Conservation (phyloP, 2,113 vertebrate species). For the Pseudolaguvia tuberculata region DNA sequence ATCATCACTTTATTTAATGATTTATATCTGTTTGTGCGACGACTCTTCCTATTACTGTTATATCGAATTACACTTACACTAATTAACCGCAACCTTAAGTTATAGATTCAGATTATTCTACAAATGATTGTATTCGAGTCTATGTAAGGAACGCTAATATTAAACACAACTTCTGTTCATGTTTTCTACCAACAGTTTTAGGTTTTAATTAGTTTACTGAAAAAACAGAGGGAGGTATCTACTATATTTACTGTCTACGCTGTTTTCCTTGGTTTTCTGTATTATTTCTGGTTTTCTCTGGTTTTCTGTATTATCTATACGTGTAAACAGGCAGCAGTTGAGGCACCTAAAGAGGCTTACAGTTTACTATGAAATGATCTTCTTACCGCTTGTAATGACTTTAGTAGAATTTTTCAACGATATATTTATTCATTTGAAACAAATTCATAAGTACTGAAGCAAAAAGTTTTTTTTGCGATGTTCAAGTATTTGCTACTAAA, state of each 20-base stretch:
- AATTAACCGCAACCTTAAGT: background rate
- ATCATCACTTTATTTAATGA: conserved; percentile 12
- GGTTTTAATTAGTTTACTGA: background rate
- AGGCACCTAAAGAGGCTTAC: no score
- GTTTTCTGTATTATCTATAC: conserved; percentile 13
- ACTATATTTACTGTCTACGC: no score
- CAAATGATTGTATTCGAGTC: background rate
- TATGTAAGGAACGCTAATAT: background rate
- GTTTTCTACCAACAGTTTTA: background rate
- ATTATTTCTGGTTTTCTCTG: conserved; percentile 6
- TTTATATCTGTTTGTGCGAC: conserved; percentile 13
- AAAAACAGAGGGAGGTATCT: background rate
- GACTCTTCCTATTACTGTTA: background rate
- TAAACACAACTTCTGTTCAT: background rate
- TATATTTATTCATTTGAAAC: no score
- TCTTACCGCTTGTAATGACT: no score
- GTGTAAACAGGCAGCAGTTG: conserved; percentile 49
- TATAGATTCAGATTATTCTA: background rate
- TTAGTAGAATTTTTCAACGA: no score
- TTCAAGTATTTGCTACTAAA: no score
- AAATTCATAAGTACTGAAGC: no score
- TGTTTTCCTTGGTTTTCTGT: background rate
- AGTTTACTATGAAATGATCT: no score
- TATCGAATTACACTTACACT: background rate
- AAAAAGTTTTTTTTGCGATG: no score